Base-by-base conservation (phyloP, 2,888 invertebrate species). In the Chrysolina oricalcia region DNA sequence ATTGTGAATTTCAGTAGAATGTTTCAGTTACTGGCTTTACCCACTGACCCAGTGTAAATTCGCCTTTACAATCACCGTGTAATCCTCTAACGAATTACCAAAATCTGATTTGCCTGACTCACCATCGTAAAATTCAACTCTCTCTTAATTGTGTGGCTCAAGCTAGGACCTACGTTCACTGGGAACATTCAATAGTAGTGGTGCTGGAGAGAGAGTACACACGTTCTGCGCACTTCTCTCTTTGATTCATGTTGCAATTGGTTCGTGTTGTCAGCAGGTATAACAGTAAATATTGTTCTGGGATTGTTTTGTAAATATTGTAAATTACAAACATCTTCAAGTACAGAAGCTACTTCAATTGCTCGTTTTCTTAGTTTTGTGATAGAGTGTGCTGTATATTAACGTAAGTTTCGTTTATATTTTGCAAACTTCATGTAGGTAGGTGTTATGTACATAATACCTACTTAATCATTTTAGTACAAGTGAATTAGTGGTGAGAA, bases 241-340 rank as follows among this genome's bases (percentile, higher is more conserved):
- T 21, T 40, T 13, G 62, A 27, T 35, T 35, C 62, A 63, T 43
- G 21, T 27, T 3, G 23, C 46, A 68, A n/a, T 53, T n/a, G 11
- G 59, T 68, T 64, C n/a, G 56, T 67, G 68, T 73, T 35, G 59
- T 59, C 59, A 59, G 59, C 59, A 59, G 67, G 68, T 68, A 63
- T 23, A 68, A 63, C 63, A 50, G 48, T 27, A 63, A 63, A 59
- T 35, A 48, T 73, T 48, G 21, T 62, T 21, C 40, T 59, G 21
- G 15, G 53, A 56, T 35, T 48, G 46, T 65, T 66, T 19, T 23
- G 43, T 43, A 41, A 21, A 59, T 23, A 70, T 23, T 62, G 43
- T 50, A 41, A 59, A 56, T 46, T 48, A 56, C 41, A 66, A 72
- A 66, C 72, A 67, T 72, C 72, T 73, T 53, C 21, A 41, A 13